These are phyloP conservation scores for Oceanodroma leucorhoa DNA, from an alignment of 2,797 vertebrate genomes.

Conservation along the genomic window DNA sequence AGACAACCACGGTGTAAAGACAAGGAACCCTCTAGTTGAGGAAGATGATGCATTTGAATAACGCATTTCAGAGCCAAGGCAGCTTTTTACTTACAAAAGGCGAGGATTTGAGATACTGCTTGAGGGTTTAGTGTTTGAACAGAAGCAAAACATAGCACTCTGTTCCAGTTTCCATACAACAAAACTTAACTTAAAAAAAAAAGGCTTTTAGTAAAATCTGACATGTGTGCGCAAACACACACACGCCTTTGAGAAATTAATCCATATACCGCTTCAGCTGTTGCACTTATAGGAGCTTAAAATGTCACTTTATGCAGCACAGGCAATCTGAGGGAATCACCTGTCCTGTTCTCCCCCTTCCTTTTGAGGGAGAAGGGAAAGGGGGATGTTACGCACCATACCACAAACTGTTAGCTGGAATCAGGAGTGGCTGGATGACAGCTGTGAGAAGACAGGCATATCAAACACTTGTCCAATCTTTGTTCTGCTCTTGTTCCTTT, in stretches of 20 bases:
- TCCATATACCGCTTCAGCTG: conserved; percentile 39
- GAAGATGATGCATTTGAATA: neutral
- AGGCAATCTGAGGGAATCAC: conserved; percentile 12
- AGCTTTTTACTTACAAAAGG: neutral
- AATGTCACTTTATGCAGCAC: neutral
- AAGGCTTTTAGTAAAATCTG: neutral
- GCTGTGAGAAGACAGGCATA: conserved; percentile 24
- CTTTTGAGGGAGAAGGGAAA: neutral
- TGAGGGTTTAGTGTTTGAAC: neutral
- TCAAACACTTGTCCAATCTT: neutral
- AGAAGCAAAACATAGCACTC: neutral
- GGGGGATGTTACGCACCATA: neutral
- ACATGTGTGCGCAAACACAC: neutral
- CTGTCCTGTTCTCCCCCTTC: conserved; percentile 14
- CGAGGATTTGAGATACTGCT: neutral
- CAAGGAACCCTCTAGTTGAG: neutral
- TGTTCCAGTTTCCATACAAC: neutral
- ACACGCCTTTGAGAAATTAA: conserved; percentile 25
- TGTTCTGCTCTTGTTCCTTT: neutral
- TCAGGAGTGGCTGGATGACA: neutral
- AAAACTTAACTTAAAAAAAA: neutral
- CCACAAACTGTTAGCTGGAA: neutral
- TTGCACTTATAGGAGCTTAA: neutral
- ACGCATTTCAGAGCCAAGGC: neutral
- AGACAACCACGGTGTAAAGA: neutral